Evolutionary conservation across 2,113 vertebrate species (phyloP), one percentile per base, ranked within the genome.

Genomic region (Puma concolor): DNA sequence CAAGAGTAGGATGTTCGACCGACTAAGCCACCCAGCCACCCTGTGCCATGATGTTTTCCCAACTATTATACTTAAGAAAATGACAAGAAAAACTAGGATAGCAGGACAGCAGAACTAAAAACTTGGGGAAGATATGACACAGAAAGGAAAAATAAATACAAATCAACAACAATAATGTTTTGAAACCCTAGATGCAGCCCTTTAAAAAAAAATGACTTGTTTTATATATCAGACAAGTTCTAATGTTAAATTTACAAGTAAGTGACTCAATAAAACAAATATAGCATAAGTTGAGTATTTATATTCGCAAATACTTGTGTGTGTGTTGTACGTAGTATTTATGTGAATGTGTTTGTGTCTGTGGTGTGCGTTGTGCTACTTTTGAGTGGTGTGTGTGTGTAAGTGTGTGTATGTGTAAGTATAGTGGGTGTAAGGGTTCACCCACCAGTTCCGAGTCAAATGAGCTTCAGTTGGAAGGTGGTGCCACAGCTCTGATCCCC

Each of bases 401-500:
- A 52, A 41, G 50, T 67, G 71, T 67, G 44, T 36, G 64, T 25
- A 9, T 36, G 52, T 15, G 21, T 25, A 21, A 13, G 5, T 15
- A 1, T 17, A 36, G 60, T 23, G 3, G 16, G 41, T 13, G 1
- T 11, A 15, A 63, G 9, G 16, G 10, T 48, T 38, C 15, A 48
- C 11, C 8, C 25, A 11, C 6, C 19, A 23, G 10, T 29, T 9
- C 4, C 41, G 23, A 92, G 16, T 4, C 11, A 63, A 4, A 31
- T 7, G 21, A 41, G 31, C 23, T 83, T 50, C 29, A 27, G 0
- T 41, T 66, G 36, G 17, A 54, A 54, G 16, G 66, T 12, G 9
- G 5, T 0, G 2, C 1, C 12, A 2, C 0, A 52, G 50, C 8
- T 16, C 0, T 0, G 7, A 9, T 19, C 19, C 31, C 41, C 2